Evolutionary conservation across 2,797 vertebrate genomes (phyloP), one percentile per base, ranked within the genome.

Genomic region (Petrocephalus sullivani): DNA sequence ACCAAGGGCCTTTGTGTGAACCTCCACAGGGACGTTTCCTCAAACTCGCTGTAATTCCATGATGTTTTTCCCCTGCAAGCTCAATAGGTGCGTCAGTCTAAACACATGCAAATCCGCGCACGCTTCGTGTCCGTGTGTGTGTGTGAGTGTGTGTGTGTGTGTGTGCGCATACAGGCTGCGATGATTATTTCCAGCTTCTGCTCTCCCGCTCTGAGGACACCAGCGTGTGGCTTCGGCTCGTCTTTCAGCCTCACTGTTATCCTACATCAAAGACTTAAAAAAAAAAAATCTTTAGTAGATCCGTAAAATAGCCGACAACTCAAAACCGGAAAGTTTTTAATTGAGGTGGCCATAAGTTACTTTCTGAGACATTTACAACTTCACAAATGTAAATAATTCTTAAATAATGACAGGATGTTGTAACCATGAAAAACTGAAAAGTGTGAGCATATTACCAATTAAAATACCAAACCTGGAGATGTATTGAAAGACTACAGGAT

Each of bases 91-190:
- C 21, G 12, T 84, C 78, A 6, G 19, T 84, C 33, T 61, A 33
- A 19, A 60, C 28, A 51, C 16, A 46, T 64, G 78, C 58, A 83
- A 23, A 83, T 64, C 83, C 71, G 41, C 3, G 41, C 85, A 28
- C 28, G 28, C 28, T 28, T 28, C 28, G 28, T 28, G 28, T 0
- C 28, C 28, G 28, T 28, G 51, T 41, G 46, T 82, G 21, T 56
- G 23, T 87, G 75, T 57, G 64, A 86, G 88, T 57, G 60, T 56
- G 78, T 61, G 81, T 67, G 46, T 85, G 64, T 87, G 49, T 46
- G 53, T 87, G 6, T 21, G 23, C 9, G 10, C 12, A 3, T 1
- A 4, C 28, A 71, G 28, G 12, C 64, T 57, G 37, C 4, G 41
- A 78, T 49, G 33, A 78, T 78, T 46, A 78, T 78, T 78, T 49